Percentiles rank a stretch among this genome's conserved stretches.
phyloP scores from a whole-genome alignment of 2,113 vertebrate species.

The Ovibos moschatus region DNA sequence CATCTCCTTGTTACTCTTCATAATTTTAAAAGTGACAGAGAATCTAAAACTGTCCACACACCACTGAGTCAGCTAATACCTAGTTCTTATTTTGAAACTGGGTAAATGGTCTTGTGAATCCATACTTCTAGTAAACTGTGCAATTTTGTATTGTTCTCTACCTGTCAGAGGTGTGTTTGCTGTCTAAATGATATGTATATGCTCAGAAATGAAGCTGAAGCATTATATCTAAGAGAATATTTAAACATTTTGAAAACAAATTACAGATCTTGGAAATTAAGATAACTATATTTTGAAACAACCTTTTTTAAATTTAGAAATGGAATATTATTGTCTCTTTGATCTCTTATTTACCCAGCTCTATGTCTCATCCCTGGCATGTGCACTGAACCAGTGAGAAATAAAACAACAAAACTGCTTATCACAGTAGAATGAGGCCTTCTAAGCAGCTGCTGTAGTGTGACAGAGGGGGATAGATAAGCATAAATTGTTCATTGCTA shows the following conservation, averaged over 20 bases:
- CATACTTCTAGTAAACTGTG: background rate
- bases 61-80: background rate
- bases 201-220: background rate
- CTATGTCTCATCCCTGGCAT: background rate
- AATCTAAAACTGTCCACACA: background rate
- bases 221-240: background rate
- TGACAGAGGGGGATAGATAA: background rate
- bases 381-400: background rate
- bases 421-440: constrained; percentile 14
- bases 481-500: constrained; percentile 2
- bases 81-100: background rate
- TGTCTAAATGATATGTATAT: background rate
- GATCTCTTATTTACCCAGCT: background rate
- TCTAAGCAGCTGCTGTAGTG: background rate
- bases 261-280: background rate
- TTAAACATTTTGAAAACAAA: background rate
- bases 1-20: background rate
- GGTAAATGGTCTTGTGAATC: background rate
- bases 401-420: background rate
- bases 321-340: background rate
- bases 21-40: background rate
- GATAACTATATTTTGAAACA: background rate
- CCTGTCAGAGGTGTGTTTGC: background rate
- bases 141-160: background rate
- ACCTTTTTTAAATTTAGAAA: background rate